These are phyloP conservation scores for Callosobruchus maculatus DNA, from an alignment of 2,888 invertebrate species.

Conservation along the genomic window DNA sequence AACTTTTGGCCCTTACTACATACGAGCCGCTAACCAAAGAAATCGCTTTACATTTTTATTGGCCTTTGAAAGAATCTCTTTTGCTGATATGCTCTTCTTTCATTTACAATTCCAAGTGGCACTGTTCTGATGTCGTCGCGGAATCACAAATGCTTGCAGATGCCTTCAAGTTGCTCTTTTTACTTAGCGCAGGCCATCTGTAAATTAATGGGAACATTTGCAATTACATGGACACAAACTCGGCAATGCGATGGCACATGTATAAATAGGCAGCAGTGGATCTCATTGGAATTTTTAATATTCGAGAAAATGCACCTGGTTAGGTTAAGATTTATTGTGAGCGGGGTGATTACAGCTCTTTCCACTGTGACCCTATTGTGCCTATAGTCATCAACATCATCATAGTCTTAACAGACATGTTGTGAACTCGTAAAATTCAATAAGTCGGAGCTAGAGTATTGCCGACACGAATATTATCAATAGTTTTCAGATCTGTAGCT, in stretches of 20 bases:
- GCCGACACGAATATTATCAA: too few relatives aligned
- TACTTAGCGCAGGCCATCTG: neutral
- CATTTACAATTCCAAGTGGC: neutral
- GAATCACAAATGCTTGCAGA: neutral
- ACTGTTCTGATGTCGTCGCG: neutral
- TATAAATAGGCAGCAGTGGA: neutral
- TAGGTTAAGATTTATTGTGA: too few relatives aligned
- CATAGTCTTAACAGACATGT: too few relatives aligned
- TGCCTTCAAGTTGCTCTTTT: neutral
- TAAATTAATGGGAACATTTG: conserved; percentile 12
- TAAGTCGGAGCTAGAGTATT: too few relatives aligned
- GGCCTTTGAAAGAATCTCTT: neutral
- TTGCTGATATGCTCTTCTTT: neutral
- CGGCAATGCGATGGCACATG: conserved; percentile 5
- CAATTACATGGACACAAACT: conserved; percentile 8
- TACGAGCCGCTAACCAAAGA: neutral
- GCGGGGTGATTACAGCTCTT: too few relatives aligned
- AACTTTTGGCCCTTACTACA: neutral
- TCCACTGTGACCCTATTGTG: too few relatives aligned
- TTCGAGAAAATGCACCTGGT: too few relatives aligned
- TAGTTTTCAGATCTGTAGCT: too few relatives aligned
- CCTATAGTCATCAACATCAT: too few relatives aligned
- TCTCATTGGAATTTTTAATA: too few relatives aligned
- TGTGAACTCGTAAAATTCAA: too few relatives aligned
- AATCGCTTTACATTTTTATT: neutral